Base-by-base conservation (phyloP, 30 jellyfish, hydroid and myxozoan genomes). In the Aurelia aurita region DNA sequence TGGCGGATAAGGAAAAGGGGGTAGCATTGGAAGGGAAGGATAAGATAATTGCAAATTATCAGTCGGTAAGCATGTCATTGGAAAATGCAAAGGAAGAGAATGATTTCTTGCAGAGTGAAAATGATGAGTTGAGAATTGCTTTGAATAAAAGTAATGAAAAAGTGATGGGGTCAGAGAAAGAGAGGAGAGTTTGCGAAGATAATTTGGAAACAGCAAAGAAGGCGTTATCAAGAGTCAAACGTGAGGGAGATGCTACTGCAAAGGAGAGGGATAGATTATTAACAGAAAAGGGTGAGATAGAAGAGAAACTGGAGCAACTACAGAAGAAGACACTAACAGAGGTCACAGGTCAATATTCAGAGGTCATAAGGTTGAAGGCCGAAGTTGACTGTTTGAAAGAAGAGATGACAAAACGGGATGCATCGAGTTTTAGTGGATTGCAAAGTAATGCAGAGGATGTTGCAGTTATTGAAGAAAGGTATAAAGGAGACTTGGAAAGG, bases 341-440 rank as follows among this genome's bases (percentile, higher is more conserved):
- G 73, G 88, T 87, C 79, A 87, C 89, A 51, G 87, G 84, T 28
- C 89, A 77, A 54, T 77, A 87, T 69, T 76, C 96, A 29, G 96
- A 87, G 68, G 88, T 87, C 55, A 77, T 87, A 0, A 77, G 88
- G 81, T 73, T 87, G 59, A 87, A 77, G 78, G 96, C 96, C 31
- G 96, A 87, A 45, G 96, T 87, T 6, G 90, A 87, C 23, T 87
- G 86, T 29, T 44, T 74, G 70, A 75, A 77, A 54, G 96, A 87
- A 28, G 96, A 87, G 67, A 58, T 69, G 0, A 29, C 72, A 20
- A 75, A 80, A 25, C 55, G 78, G 44, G 89, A 74, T 8, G 61
- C 66, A 19, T 39, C 34, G 39, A 26, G 72, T 21, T 20, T 77
- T 19, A 55, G 55, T 11, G 57, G 78, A 20, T 35, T 63, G 21